These are phyloP conservation scores for Babyrousa celebensis DNA, from an alignment of 2,797 vertebrate genomes.

Conservation along the genomic window DNA sequence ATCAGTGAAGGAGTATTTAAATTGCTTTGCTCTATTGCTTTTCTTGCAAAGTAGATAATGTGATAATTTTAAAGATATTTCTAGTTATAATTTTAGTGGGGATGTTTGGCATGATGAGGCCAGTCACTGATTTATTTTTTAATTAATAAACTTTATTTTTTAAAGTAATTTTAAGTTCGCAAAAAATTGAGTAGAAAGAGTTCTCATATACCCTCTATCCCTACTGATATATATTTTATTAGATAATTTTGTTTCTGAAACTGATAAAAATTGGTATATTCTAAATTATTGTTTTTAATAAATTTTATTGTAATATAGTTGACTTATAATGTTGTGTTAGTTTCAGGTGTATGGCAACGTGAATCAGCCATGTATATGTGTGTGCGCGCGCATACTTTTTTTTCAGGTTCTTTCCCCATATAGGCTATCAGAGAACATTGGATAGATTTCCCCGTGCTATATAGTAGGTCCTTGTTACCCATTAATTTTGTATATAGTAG, in stretches of 20 bases:
- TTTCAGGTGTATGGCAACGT: no score
- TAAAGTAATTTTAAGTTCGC: background rate
- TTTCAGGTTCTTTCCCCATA: no score
- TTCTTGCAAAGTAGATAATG: conserved; percentile 82
- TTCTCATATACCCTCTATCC: background rate
- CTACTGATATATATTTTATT: background rate
- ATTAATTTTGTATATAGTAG: no score
- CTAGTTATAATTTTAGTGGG: conserved; percentile 83
- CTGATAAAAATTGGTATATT: background rate
- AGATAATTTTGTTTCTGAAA: conserved; percentile 20
- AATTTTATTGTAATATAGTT: no score
- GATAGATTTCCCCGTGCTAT: no score
- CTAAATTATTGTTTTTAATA: background rate
- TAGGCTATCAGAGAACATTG: no score
- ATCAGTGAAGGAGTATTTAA: conserved; percentile 87
- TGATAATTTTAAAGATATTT: conserved; percentile 86
- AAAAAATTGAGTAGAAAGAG: conserved; percentile 21
- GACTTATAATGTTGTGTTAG: no score
- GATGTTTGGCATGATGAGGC: conserved; percentile 80
- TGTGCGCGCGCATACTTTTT: no score
- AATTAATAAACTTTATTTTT: background rate
- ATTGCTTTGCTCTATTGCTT: conserved; percentile 77
- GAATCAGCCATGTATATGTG: no score
- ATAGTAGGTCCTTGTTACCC: no score
- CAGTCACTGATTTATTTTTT: conserved; percentile 33